Percentiles rank a stretch among this genome's conserved stretches.
These are phyloP conservation scores for Lasioglossum albipes DNA, from an alignment of 1,140 invertebrate genomes.

Conservation along the genomic window DNA sequence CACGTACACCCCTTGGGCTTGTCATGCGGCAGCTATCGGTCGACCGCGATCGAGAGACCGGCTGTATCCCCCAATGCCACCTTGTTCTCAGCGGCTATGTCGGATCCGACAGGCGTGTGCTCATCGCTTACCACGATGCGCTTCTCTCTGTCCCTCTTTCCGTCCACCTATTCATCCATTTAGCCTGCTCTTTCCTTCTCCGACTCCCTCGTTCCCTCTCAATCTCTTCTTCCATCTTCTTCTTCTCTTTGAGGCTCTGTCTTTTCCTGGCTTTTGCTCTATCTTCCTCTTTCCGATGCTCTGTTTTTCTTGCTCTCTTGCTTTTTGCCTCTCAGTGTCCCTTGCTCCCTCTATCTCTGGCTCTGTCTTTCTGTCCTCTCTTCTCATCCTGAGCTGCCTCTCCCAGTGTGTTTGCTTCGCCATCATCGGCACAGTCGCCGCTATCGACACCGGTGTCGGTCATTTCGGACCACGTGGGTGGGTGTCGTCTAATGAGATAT, in stretches of 20 bases:
- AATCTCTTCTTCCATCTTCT: not conserved
- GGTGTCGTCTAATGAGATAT: constrained; percentile 57
- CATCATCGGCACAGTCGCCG: not conserved
- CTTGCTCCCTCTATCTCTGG: too few relatives aligned
- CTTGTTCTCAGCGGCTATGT: constrained; percentile 65
- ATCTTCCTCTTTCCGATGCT: not conserved
- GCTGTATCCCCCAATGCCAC: constrained; percentile 67
- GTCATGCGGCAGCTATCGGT: constrained; percentile 67
- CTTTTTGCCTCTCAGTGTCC: too few relatives aligned
- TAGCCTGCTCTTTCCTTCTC: not conserved
- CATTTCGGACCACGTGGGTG: constrained; percentile 66
- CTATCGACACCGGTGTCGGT: constrained; percentile 28
- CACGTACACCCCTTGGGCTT: constrained; percentile 67
- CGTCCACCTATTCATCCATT: constrained; percentile 34
- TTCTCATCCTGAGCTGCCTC: not conserved
- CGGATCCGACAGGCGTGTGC: constrained; percentile 65
- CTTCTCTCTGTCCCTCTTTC: constrained; percentile 41
- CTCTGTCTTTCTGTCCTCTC: too few relatives aligned
- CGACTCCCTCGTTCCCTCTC: not conserved
- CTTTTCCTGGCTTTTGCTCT: not conserved
- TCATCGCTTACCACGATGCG: constrained; percentile 60
- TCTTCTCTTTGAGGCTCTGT: not conserved
- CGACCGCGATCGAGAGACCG: constrained; percentile 64
- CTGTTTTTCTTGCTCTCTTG: too few relatives aligned
- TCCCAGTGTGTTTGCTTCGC: constrained; percentile 6